Conservation (phyloP, 2,113 vertebrate genomes). For the chimpanzee (Pan troglodytes) region NHGRI_mPanTro3-v2.1_pri NC_072412.2:74956001-74956500, state of each 20-base stretch:
- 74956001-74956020: neutral
- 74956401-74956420: neutral
- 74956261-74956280: neutral
- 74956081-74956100: neutral
- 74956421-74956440: conserved; percentile 55
- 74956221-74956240: neutral
- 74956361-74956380: neutral
- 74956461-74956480: conserved; percentile 63
- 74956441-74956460: conserved; percentile 58
- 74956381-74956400: neutral
- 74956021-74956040: neutral
- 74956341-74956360: neutral
- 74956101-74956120: neutral
- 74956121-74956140: neutral
- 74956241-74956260: neutral
- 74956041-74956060: neutral
- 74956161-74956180: neutral
- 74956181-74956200: neutral
- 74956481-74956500: conserved; percentile 23
- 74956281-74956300: neutral
- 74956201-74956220: neutral
- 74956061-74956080: conserved; percentile 16
- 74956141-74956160: neutral
- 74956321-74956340: neutral
- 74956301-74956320: neutral